A percentile compares a stretch with the other conserved stretches of the same genome.
phyloP scores from a whole-genome alignment of 2,113 vertebrate species.

The Hyperopisus bebe region DNA sequence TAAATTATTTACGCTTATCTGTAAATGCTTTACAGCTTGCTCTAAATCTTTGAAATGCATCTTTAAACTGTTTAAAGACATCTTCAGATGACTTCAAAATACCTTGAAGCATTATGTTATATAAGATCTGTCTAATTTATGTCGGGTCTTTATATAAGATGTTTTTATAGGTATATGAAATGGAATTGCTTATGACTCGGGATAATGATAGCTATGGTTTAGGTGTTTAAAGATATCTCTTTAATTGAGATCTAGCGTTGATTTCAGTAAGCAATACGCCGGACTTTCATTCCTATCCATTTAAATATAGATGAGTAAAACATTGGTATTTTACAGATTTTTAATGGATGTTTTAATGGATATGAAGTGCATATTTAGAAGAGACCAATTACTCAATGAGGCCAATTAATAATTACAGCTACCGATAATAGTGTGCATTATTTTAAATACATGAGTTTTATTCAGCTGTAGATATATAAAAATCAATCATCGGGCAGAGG shows the following conservation, averaged over 20 bases:
- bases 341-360: background rate
- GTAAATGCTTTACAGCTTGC: background rate
- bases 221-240: background rate
- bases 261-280: background rate
- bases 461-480: background rate
- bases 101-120: background rate
- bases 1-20: background rate
- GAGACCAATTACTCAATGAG: background rate
- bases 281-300: background rate
- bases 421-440: background rate
- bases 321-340: background rate
- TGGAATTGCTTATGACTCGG: background rate
- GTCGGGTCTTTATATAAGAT: background rate
- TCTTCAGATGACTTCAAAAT: background rate
- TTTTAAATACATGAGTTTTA: background rate
- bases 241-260: background rate
- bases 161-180: background rate
- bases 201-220: background rate
- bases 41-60: background rate
- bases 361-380: background rate
- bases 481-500: background rate
- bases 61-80: background rate
- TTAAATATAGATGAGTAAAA: constrained; percentile 4
- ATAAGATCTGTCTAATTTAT: background rate
- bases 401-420: background rate